phyloP scores from a whole-genome alignment of 2,888 invertebrate genomes.

The Mellilla xanthometata region DNA sequence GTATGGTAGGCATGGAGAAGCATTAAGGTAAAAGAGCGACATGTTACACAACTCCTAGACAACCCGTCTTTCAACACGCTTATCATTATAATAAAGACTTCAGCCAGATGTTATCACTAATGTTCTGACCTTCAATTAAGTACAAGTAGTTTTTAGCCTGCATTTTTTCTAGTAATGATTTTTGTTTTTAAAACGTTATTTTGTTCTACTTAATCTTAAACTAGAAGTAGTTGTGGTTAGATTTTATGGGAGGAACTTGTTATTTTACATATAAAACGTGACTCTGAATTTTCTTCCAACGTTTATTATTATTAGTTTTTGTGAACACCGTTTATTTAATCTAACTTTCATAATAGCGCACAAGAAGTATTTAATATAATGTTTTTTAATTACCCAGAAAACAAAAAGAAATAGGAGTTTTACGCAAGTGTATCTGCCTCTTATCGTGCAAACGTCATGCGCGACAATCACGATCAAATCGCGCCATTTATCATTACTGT shows the following conservation, averaged over 20 bases:
- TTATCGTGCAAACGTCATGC: conserved; percentile 56
- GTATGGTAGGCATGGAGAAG: too few relatives aligned
- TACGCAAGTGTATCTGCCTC: conserved; percentile 38
- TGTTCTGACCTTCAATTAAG: conserved; percentile 21
- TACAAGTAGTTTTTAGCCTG: conserved; percentile 18
- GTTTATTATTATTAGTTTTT: too few relatives aligned
- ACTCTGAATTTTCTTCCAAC: too few relatives aligned
- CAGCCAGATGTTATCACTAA: conserved; percentile 25
- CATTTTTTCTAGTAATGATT: conserved; percentile 10
- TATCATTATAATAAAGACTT: conserved; percentile 19
- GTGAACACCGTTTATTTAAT: too few relatives aligned
- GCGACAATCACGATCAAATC: conserved; percentile 54
- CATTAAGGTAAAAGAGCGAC: conserved; percentile 16
- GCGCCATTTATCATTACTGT: conserved; percentile 37
- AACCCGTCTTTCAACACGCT: conserved; percentile 18
- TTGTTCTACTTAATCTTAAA: conserved; percentile 7
- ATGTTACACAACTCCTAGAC: conserved; percentile 13
- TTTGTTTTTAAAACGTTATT: conserved; percentile 5
- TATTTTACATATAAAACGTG: too few relatives aligned
- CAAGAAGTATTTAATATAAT: neutral
- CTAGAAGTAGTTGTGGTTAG: neutral
- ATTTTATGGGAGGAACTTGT: too few relatives aligned
- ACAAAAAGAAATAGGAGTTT: conserved; percentile 18
- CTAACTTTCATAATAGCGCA: too few relatives aligned
- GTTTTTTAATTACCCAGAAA: neutral